Conservation (phyloP, 2,888 invertebrate species). For the Hirtodrosophila cameraria region DNA sequence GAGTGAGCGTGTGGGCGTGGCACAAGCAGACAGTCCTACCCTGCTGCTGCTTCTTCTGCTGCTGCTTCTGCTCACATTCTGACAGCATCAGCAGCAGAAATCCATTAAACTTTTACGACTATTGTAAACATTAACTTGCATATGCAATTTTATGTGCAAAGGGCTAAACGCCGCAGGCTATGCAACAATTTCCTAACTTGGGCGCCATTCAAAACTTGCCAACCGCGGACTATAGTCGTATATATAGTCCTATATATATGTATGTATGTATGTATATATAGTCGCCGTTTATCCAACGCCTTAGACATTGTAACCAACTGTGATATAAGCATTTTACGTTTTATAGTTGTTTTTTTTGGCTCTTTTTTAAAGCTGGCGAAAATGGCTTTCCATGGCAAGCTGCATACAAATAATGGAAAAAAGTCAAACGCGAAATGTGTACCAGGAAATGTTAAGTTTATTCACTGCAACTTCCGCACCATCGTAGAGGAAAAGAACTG, state of each 20-base stretch:
- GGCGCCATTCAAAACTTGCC: slow-evolving; percentile 36
- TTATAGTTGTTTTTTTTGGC: background rate
- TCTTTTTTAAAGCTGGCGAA: slow-evolving; percentile 15
- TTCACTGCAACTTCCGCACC: slow-evolving; percentile 16
- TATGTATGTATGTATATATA: slow-evolving; percentile 6
- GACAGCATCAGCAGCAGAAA: slow-evolving; percentile 43
- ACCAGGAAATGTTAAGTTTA: slow-evolving; percentile 42
- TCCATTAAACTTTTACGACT: slow-evolving; percentile 79
- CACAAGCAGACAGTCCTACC: background rate
- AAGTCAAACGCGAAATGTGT: too few relatives aligned
- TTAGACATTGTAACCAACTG: slow-evolving; percentile 61
- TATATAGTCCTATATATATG: too few relatives aligned
- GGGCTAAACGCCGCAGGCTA: slow-evolving; percentile 50
- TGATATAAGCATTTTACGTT: slow-evolving; percentile 43
- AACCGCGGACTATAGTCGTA: slow-evolving; percentile 3
- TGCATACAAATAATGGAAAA: slow-evolving; percentile 1
- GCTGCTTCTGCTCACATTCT: slow-evolving; percentile 4
- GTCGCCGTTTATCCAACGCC: slow-evolving; percentile 43
- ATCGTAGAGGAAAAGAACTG: background rate
- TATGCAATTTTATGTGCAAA: slow-evolving; percentile 74
- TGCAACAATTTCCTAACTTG: slow-evolving; percentile 65
- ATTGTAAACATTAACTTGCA: slow-evolving; percentile 79
- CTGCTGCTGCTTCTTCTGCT: background rate
- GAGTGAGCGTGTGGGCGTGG: background rate
- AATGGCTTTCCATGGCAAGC: slow-evolving; percentile 2